Base-by-base conservation (phyloP, 2,797 vertebrate genomes). In the Lophius americanus region DNA sequence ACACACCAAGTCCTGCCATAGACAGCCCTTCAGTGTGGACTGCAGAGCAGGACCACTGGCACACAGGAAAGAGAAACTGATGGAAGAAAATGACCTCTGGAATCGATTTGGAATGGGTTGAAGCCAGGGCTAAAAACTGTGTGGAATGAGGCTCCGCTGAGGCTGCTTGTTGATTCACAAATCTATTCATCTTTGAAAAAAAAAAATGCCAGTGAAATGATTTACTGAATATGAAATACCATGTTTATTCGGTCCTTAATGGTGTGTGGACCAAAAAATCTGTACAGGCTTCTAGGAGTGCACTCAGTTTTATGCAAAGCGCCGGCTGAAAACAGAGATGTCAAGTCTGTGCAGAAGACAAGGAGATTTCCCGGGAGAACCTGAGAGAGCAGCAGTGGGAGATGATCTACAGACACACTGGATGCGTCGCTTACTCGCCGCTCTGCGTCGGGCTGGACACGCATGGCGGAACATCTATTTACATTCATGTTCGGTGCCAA, bases 71-170 rank as follows among this genome's bases (percentile, higher is more conserved):
- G 68, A 87, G 79, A 84, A 81, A 79, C 75, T 76, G 62, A 75
- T 81, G 69, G 67, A 66, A 77, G 76, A 87, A 83, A 85, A 83
- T 86, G 79, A 87, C 82, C 87, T 89, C 90, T 92, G 89, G 83
- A 88, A 89, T 89, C 81, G 81, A 92, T 92, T 90, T 84, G 74
- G 79, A 75, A 69, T 67, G 69, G 78, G 83, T 76, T 85, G 80
- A 82, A 85, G 82, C 68, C 76, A 71, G 82, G 76, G 76, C 81
- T 62, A 60, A 75, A 23, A 85, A 78, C 79, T 52, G 49, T 5
- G 47, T 9, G 7, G 71, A 79, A 57, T 37, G 43, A 70, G 60
- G 70, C 80, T 85, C 81, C 68, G 2, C 67, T 7, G 70, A 81
- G 82, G 75, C 81, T 32, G 77, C 78, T 81, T 51, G 75, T 73